phyloP scores from a whole-genome alignment of 2,797 vertebrate species.

The Platyrinchus mystaceus region DNA sequence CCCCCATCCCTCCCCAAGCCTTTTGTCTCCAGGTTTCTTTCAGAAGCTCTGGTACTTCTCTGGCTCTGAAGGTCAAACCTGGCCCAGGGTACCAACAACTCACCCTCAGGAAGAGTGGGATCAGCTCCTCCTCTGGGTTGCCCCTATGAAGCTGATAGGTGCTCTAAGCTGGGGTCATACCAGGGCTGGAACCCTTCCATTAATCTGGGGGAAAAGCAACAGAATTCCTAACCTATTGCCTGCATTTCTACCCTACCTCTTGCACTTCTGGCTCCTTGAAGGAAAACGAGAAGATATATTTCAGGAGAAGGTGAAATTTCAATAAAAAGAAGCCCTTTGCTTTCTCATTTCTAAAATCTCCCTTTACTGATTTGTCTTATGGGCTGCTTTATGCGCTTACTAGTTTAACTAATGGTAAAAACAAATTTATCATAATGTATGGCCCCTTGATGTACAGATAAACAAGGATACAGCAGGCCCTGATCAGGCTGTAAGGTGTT shows the following conservation, averaged over 20 bases:
- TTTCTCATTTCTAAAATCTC: background rate
- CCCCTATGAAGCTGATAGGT: background rate
- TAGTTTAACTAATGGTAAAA: background rate
- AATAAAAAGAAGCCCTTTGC: background rate
- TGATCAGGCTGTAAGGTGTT: background rate
- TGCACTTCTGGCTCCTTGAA: background rate
- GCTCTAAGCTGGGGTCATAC: background rate
- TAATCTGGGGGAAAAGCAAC: background rate
- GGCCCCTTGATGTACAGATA: background rate
- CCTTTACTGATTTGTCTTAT: background rate
- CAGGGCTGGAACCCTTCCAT: background rate
- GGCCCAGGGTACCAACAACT: rapidly evolving
- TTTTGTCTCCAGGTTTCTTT: background rate
- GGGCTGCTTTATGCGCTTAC: background rate
- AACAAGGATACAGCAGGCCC: background rate
- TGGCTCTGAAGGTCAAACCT: background rate
- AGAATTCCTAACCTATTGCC: background rate
- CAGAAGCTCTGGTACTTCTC: background rate
- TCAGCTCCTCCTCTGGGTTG: background rate
- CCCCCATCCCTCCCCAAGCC: background rate
- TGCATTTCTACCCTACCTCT: background rate
- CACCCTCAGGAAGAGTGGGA: background rate
- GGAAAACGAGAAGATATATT: background rate
- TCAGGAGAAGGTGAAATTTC: background rate
- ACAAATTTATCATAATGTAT: background rate